Evolutionary conservation across 2,888 invertebrate species (phyloP).

Genomic region (Pantelozetes paolii): DNA sequence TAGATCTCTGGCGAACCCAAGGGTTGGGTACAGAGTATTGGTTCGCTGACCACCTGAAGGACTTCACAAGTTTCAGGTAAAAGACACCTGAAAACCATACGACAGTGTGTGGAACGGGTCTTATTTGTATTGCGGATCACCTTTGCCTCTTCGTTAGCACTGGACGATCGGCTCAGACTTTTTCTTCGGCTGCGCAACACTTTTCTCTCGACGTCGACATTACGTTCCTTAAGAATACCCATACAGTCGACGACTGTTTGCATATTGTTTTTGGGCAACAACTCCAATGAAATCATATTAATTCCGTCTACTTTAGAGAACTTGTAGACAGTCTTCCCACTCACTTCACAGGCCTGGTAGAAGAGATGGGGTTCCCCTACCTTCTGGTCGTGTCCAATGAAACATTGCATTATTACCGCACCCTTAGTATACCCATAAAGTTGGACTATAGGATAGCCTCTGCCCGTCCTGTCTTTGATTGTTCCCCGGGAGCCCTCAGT

Average conservation of each 20-base stretch:
- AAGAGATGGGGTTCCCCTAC: slow-evolving; percentile 62
- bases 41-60: slow-evolving; percentile 80
- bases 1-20: slow-evolving; percentile 87
- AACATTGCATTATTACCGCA: slow-evolving; percentile 79
- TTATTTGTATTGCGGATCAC: slow-evolving; percentile 61
- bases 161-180: slow-evolving; percentile 43
- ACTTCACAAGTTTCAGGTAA: slow-evolving; percentile 74
- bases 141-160: slow-evolving; percentile 61
- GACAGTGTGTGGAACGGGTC: slow-evolving; percentile 66
- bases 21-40: slow-evolving; percentile 87
- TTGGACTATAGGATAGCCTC: slow-evolving; percentile 83
- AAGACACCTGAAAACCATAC: slow-evolving; percentile 86
- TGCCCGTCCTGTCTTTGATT: slow-evolving; percentile 86
- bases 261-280: slow-evolving; percentile 53
- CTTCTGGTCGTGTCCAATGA: slow-evolving; percentile 86
- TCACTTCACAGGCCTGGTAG: slow-evolving; percentile 55
- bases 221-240: slow-evolving; percentile 87
- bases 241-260: slow-evolving; percentile 70
- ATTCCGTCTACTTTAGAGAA: slow-evolving; percentile 52
- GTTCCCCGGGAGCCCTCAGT: slow-evolving; percentile 94
- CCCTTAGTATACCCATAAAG: slow-evolving; percentile 74
- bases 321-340: slow-evolving; percentile 53
- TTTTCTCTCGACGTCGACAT: slow-evolving; percentile 87
- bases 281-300: slow-evolving; percentile 52
- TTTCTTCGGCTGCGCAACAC: slow-evolving; percentile 56